Percentiles rank a stretch among this genome's conserved stretches.
Conservation (phyloP, 2,113 vertebrate species). For the Zosterops lateralis region DNA sequence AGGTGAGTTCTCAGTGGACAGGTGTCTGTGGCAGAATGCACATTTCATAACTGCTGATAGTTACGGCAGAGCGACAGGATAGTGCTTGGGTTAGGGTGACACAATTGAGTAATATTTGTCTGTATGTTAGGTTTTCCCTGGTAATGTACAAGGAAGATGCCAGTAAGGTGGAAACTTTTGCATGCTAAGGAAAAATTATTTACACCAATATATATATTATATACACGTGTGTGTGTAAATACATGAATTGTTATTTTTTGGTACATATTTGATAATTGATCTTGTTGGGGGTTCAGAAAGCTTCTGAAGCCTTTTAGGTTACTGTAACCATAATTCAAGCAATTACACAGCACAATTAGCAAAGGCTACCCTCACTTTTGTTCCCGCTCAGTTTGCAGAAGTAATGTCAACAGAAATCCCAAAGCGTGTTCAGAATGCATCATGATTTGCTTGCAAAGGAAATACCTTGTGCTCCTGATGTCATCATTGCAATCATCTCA, state of each 20-base stretch:
- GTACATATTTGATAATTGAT: background rate
- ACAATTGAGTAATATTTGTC: background rate
- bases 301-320: background rate
- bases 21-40: background rate
- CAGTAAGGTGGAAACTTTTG: background rate
- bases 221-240: background rate
- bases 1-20: background rate
- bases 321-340: background rate
- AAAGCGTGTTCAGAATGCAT: background rate
- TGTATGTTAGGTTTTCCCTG: background rate
- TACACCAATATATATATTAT: background rate
- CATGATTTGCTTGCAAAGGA: background rate
- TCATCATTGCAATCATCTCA: conserved; percentile 22
- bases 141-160: background rate
- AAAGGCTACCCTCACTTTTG: background rate
- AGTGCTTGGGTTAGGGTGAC: background rate
- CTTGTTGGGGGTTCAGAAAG: background rate
- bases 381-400: background rate
- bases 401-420: background rate
- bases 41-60: background rate
- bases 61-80: background rate
- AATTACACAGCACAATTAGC: background rate
- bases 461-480: conserved; percentile 32
- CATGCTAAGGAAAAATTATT: background rate
- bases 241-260: background rate